These are phyloP conservation scores for Poecilia gillii DNA, from an alignment of 2,797 vertebrate genomes.

Conservation along the genomic window DNA sequence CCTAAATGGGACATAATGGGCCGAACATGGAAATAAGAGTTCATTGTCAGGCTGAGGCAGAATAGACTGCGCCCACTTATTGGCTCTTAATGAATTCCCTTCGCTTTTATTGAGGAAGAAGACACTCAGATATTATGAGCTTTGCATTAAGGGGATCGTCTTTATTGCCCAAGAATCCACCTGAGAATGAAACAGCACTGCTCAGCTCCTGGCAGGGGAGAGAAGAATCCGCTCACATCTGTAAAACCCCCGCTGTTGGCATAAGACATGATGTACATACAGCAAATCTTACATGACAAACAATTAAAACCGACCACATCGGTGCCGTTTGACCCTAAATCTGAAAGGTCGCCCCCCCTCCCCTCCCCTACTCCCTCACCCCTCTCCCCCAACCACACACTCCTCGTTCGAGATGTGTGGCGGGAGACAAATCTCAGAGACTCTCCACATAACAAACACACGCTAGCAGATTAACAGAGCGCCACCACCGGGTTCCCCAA, in stretches of 20 bases:
- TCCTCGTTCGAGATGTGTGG: conserved; percentile 59
- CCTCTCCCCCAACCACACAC: conserved; percentile 54
- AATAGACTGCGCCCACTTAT: conserved; percentile 34
- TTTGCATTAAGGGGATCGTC: conserved; percentile 93
- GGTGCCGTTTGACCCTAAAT: conserved; percentile 71
- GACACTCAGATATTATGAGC: conserved; percentile 64
- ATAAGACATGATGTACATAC: conserved; percentile 80
- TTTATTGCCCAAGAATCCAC: conserved; percentile 98
- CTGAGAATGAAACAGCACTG: conserved; percentile 94
- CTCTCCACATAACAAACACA: conserved; percentile 72
- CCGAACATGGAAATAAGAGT: conserved; percentile 50
- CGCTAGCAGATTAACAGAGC: conserved; percentile 66
- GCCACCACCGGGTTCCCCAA: conserved; percentile 61
- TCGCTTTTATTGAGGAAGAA: conserved; percentile 41
- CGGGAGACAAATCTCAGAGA: conserved; percentile 59
- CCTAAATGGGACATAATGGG: conserved; percentile 59
- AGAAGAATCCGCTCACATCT: conserved; percentile 83
- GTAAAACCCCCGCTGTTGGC: conserved; percentile 92
- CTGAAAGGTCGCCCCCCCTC: conserved; percentile 37
- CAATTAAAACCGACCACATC: conserved; percentile 84
- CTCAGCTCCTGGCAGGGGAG: conserved; percentile 88
- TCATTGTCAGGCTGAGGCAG: conserved; percentile 42
- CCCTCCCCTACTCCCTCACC: too few species aligned
- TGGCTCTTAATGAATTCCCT: conserved; percentile 47
- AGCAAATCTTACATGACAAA: conserved; percentile 95